Evolutionary conservation across 2,113 vertebrate genomes (phyloP), one percentile per base, ranked within the genome.

Genomic region (Australoheros scitulus): DNA sequence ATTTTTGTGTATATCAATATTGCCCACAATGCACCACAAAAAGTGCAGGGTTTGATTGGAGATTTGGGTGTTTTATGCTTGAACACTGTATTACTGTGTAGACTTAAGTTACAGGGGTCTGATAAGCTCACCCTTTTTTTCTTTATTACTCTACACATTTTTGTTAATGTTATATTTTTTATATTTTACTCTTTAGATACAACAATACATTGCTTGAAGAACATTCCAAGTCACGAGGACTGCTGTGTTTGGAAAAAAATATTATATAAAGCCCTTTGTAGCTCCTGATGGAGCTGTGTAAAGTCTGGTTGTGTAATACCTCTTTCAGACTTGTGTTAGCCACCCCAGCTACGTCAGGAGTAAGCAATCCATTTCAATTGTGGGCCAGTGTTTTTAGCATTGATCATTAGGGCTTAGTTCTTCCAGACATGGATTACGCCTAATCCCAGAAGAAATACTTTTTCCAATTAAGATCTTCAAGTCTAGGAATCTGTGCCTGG

Each of bases 401-500:
- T 9, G 47, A 72, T 72, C 47, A 72, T 55, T 29, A 55, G 47
- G 68, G 68, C 26, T 55, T 72, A 72, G 68, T 72, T 34, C 55
- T 72, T 55, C 68, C 68, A 72, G 68, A 72, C 68, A 34, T 34
- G 68, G 68, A 72, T 72, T 72, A 72, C n/a, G 26, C 1, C 26
- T 72, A 72, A 72, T 72, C 68, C 18, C 0, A 32, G 47, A 72
- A 47, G 15, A 55, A 72, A 72, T 72, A 72, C 68, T 55, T 55
- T 55, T 72, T 72, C 68, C 68, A 72, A 55, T 72, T 50, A 52
- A 47, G 17, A 72, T 72, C 47, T 52, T 72, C 47, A 72, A 55
- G 68, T 72, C 68, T 55, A 55, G 47, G 52, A 72, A 72, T 55
- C 26, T 7, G 24, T 55, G 18, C 26, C 68, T 52, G 47, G 68